Base-by-base conservation (phyloP, 35 echinoderm and acorn worm genomes). In the Lytechinus variegatus region DNA sequence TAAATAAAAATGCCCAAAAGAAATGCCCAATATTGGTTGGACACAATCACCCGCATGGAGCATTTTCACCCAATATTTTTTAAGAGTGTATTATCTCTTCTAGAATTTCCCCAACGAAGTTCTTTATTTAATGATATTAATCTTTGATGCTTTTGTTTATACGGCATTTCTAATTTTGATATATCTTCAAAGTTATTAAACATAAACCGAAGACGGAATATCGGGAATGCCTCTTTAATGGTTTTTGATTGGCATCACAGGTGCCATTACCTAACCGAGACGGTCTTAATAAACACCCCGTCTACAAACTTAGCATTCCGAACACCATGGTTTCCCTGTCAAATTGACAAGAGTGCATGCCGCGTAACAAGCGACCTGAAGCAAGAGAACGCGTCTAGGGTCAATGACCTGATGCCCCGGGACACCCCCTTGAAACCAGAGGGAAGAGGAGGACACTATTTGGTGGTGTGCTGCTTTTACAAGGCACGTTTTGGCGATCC, bases 291-390 rank as follows among this genome's bases (percentile, higher is more conserved):
- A 90, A 90, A 90, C 88, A 90, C 88, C 9, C 88, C 88, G 88
- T 90, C 88, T 52, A 54, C 52, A 90, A 90, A 90, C 88, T 90
- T 90, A 13, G 88, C 88, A 90, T 90, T 90, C 88, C 88, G 52
- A 90, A 90, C 28, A 90, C 29, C 88, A 54, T 54, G 88, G 88
- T 52, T 44, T 90, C 88, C 29, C 88, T 52, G 88, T 54, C 88
- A 90, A 90, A 33, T 54, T 54, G 88, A 90, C 88, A 90, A 44
- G 88, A 90, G 88, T 52, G 88, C 88, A 90, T 54, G 88, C 88
- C 88, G 88, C 88, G 88, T 90, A 90, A 90, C 88, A 90, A 90
- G 88, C 88, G 88, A 90, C 88, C 88, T 90, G 88, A 5, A 90
- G 88, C 88, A 51, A 52, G 11, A 27, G n/a, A 33, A 90, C 88